Conservation (phyloP, 2,888 invertebrate genomes). For the Drosophila prolongata region DNA sequence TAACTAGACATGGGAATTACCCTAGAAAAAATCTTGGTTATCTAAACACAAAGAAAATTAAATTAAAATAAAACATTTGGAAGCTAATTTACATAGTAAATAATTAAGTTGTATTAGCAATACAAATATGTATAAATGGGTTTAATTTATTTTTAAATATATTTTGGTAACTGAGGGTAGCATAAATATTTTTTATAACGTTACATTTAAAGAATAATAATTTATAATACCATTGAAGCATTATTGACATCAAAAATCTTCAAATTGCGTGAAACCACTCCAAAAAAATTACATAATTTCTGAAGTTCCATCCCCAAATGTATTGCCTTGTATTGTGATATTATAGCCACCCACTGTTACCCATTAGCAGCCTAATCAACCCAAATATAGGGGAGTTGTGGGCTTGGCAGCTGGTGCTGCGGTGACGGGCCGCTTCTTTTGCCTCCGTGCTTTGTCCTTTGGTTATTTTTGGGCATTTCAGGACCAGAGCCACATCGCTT, state of each 20-base stretch:
- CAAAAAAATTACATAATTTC: neutral
- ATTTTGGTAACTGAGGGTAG: too few relatives aligned
- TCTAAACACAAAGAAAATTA: neutral
- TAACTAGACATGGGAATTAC: neutral
- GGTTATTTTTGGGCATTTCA: constrained; percentile 39
- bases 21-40: neutral
- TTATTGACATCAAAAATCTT: too few relatives aligned
- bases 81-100: too few relatives aligned
- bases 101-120: too few relatives aligned
- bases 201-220: too few relatives aligned
- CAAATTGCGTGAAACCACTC: too few relatives aligned
- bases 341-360: neutral
- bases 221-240: neutral
- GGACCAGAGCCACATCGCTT: constrained; percentile 8
- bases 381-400: constrained; percentile 7
- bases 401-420: constrained; percentile 22
- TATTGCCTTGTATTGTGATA: neutral
- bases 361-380: constrained; percentile 21
- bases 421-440: constrained; percentile 6
- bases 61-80: too few relatives aligned
- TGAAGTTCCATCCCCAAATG: neutral
- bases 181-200: too few relatives aligned
- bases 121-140: too few relatives aligned
- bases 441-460: constrained; percentile 17
- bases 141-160: too few relatives aligned